phyloP scores from a whole-genome alignment of 2,797 vertebrate genomes.

The Acropternis orthonyx region DNA sequence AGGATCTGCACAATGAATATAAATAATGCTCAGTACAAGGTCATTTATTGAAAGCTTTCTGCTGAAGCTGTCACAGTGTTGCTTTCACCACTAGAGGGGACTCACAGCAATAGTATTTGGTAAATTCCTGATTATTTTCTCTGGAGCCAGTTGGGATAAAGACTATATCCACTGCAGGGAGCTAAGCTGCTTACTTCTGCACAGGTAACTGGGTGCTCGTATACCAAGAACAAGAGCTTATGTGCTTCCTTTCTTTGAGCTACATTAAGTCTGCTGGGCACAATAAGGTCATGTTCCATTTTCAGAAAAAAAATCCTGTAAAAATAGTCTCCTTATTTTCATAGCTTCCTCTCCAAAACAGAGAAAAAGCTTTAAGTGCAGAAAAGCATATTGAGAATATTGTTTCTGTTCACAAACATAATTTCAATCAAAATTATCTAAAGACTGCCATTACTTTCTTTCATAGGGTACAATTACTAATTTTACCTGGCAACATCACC shows the following conservation, averaged over 20 bases:
- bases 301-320: background rate
- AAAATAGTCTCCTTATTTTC: background rate
- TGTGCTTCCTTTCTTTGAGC: background rate
- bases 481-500: background rate
- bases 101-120: background rate
- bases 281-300: background rate
- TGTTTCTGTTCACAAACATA: background rate
- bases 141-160: background rate
- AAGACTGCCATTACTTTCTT: background rate
- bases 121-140: background rate
- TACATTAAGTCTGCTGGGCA: background rate
- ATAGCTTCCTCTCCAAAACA: background rate
- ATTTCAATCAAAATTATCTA: background rate
- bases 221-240: background rate
- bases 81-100: constrained; percentile 59
- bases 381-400: background rate
- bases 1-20: background rate
- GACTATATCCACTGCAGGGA: background rate
- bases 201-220: background rate
- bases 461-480: background rate
- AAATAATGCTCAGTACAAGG: background rate
- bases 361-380: background rate
- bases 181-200: constrained; percentile 11
- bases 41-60: background rate
- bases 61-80: background rate